phyloP scores from a whole-genome alignment of 2,888 invertebrate genomes.

The Stenoptilia bipunctidactyla region DNA sequence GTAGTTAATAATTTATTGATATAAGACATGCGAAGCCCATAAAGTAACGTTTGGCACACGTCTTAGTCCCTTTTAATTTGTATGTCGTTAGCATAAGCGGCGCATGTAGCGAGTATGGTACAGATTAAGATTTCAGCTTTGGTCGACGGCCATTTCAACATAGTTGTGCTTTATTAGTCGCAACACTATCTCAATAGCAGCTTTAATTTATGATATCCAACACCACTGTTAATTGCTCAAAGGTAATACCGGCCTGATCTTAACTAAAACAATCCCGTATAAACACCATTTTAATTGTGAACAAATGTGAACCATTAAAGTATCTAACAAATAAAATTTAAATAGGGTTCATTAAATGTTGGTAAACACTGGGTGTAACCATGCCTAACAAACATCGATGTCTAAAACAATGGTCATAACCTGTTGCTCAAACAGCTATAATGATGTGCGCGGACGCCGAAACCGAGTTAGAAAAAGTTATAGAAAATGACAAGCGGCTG shows the following conservation, averaged over 20 bases:
- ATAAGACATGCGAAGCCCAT: constrained; percentile 70
- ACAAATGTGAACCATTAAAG: no score
- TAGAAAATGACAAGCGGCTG: constrained; percentile 68
- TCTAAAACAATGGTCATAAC: constrained; percentile 60
- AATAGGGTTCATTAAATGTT: constrained; percentile 40
- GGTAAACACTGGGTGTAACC: constrained; percentile 47
- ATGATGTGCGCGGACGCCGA: constrained; percentile 51
- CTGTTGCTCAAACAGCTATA: constrained; percentile 61
- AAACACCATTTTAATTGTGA: constrained; percentile 27
- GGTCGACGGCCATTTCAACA: constrained; percentile 23
- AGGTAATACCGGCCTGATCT: neutral
- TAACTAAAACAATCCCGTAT: no score
- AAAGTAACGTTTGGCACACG: constrained; percentile 67
- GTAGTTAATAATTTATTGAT: constrained; percentile 71
- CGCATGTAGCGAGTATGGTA: constrained; percentile 26
- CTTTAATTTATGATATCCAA: constrained; percentile 27
- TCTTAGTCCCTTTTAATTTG: constrained; percentile 67
- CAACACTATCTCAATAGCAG: constrained; percentile 23
- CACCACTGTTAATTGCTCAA: constrained; percentile 24
- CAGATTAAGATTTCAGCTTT: constrained; percentile 53
- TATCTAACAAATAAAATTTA: constrained; percentile 13
- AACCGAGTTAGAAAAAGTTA: constrained; percentile 69
- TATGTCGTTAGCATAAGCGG: constrained; percentile 53
- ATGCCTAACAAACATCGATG: constrained; percentile 58
- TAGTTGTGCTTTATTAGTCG: constrained; percentile 28